These are phyloP conservation scores for Okapia johnstoni DNA, from an alignment of 2,113 vertebrate genomes.

Conservation along the genomic window DNA sequence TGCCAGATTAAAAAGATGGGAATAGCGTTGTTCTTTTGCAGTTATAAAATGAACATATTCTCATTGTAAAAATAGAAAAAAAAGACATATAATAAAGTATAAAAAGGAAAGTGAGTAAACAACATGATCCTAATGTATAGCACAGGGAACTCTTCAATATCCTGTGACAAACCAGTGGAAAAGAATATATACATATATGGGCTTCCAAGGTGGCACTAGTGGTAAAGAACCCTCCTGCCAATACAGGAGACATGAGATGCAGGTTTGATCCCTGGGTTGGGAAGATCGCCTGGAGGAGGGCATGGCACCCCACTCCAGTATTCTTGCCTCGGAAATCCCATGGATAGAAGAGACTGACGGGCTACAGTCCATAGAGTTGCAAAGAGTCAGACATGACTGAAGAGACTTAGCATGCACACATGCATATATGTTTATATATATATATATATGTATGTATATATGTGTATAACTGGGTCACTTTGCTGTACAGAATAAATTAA, in stretches of 20 bases:
- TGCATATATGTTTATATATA: fast-evolving
- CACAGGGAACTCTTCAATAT: background rate
- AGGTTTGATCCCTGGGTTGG: background rate
- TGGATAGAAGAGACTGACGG: background rate
- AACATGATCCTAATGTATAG: background rate
- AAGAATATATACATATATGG: background rate
- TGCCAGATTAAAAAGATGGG: conserved; percentile 15
- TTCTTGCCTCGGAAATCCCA: background rate
- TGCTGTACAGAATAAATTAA: background rate
- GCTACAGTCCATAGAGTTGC: background rate
- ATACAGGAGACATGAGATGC: background rate
- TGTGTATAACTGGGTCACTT: background rate
- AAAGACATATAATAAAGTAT: background rate
- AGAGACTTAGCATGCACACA: background rate
- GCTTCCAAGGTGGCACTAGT: background rate
- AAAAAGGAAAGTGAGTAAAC: background rate
- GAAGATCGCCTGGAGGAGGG: background rate
- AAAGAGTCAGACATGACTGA: background rate
- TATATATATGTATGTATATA: background rate
- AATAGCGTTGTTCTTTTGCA: background rate
- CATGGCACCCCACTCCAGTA: background rate
- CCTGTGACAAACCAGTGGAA: background rate
- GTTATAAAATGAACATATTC: background rate
- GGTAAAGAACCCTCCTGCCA: background rate
- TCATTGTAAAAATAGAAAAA: background rate